A percentile compares a stretch with the other conserved stretches of the same genome.
phyloP scores from a whole-genome alignment of 2,113 vertebrate genomes.

The Emydocephalus ijimae region DNA sequence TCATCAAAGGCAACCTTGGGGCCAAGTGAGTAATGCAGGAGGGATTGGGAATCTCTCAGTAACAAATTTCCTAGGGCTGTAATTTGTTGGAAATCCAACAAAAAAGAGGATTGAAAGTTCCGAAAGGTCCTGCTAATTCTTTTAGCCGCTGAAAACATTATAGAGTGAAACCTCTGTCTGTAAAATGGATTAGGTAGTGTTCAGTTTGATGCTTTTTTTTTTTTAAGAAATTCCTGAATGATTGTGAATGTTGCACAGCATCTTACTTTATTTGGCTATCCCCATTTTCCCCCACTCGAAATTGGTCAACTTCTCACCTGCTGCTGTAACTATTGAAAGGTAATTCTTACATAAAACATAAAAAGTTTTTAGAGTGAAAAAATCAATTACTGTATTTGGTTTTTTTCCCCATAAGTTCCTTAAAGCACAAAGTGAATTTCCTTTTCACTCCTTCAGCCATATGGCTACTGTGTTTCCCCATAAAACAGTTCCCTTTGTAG shows the following conservation, averaged over 20 bases:
- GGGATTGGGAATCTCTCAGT: neutral
- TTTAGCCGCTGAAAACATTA: neutral
- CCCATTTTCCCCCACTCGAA: neutral
- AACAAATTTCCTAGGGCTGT: neutral
- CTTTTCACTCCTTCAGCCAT: neutral
- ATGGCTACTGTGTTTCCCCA: neutral
- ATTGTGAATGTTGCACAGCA: neutral
- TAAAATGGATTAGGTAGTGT: neutral
- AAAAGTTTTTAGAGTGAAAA: neutral
- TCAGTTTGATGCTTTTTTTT: neutral
- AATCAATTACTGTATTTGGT: neutral
- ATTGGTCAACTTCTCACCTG: neutral
- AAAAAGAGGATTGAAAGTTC: neutral
- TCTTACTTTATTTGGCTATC: neutral
- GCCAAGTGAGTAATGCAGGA: constrained; percentile 80
- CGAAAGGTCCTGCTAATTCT: neutral
- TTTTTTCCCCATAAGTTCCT: neutral
- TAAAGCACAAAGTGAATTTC: neutral
- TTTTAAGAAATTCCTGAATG: neutral
- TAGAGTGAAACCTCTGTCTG: neutral
- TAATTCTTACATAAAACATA: neutral
- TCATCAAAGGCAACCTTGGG: constrained; percentile 91
- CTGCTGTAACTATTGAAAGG: neutral
- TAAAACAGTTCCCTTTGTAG: neutral
- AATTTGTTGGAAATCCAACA: neutral